phyloP scores from a whole-genome alignment of 2,113 vertebrate genomes.

The Oryzias melastigma region DNA sequence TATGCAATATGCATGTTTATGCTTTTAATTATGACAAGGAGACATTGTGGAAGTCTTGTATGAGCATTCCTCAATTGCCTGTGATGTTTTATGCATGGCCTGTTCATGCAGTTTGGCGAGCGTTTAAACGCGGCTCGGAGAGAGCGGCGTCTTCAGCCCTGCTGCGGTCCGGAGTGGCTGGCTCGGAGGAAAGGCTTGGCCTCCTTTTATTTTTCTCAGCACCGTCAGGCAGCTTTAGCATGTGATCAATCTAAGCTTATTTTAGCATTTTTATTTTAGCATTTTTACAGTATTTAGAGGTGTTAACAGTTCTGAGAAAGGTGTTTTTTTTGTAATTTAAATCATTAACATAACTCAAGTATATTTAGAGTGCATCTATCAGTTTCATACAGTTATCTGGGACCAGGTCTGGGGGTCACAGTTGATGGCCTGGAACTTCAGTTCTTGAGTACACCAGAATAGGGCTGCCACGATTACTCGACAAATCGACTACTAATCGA shows the following conservation, averaged over 20 bases:
- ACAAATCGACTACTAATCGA: too few species aligned
- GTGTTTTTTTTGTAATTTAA: too few species aligned
- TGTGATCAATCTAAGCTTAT: constrained; percentile 11
- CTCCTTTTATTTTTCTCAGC: constrained; percentile 45
- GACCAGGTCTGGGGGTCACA: too few species aligned
- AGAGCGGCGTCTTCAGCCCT: constrained; percentile 35
- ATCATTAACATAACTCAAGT: too few species aligned
- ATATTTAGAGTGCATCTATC: too few species aligned
- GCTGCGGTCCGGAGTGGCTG: constrained; percentile 41
- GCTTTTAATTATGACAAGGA: constrained; percentile 59
- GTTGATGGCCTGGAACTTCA: too few species aligned
- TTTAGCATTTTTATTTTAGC: constrained; percentile 2
- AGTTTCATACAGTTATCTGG: too few species aligned
- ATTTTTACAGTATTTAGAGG: not conserved
- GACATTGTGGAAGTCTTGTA: constrained; percentile 35
- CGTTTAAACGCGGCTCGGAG: constrained; percentile 17
- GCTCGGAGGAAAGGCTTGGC: constrained; percentile 44
- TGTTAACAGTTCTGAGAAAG: too few species aligned
- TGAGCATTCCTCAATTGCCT: constrained; percentile 40
- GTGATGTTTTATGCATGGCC: constrained; percentile 67
- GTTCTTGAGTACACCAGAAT: too few species aligned
- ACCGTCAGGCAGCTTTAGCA: constrained; percentile 6
- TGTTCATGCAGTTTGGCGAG: constrained; percentile 10
- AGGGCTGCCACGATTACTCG: too few species aligned
- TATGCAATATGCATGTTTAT: constrained; percentile 64